Percentiles rank a stretch among this genome's conserved stretches.
Conservation (phyloP, 53 echinoderm and acorn worm genomes). For the Glandiceps talaboti region DNA sequence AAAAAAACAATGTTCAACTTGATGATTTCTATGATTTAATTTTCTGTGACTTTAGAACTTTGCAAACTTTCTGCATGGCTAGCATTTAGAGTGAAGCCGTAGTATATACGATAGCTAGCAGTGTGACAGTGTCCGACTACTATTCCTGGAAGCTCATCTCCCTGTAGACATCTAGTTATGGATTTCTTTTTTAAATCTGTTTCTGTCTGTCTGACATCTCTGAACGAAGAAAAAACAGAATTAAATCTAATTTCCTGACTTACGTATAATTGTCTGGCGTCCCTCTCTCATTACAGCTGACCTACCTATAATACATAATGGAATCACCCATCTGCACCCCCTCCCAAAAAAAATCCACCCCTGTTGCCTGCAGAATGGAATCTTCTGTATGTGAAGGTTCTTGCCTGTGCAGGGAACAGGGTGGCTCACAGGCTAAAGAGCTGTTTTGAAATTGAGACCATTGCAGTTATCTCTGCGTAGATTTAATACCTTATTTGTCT, state of each 20-base stretch:
- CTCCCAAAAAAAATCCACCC: too few species aligned
- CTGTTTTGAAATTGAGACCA: too few species aligned
- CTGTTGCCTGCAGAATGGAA: too few species aligned
- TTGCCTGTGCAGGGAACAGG: too few species aligned
- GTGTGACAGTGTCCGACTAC: background rate
- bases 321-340: too few species aligned
- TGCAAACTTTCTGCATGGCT: background rate
- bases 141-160: background rate
- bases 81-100: background rate
- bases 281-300: too few species aligned
- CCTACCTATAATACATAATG: too few species aligned
- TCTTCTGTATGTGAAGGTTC: too few species aligned
- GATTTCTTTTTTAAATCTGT: background rate
- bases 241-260: background rate
- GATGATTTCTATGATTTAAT: background rate
- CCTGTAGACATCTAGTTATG: background rate
- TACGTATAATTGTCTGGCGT: too few species aligned
- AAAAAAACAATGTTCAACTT: background rate
- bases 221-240: background rate
- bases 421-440: too few species aligned
- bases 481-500: too few species aligned
- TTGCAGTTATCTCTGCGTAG: too few species aligned
- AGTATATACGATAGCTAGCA: background rate
- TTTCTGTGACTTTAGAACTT: background rate
- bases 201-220: background rate